Conservation (phyloP, 2,888 invertebrate genomes). For the Eurytoma adleriae region DNA sequence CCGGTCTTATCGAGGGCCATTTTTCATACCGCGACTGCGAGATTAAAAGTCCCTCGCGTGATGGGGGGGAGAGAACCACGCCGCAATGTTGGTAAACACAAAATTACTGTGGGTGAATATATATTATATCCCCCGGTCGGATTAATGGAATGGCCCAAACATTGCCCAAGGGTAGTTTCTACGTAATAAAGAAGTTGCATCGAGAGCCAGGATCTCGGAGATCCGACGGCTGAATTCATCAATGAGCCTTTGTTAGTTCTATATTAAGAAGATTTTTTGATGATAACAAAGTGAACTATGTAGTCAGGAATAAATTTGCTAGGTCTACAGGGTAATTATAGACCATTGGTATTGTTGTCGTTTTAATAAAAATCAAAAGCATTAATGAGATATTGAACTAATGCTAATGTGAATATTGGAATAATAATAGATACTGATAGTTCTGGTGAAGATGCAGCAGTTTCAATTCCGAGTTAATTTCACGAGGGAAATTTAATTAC, state of each 20-base stretch:
- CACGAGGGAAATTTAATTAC: slow-evolving; percentile 20
- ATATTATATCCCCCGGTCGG: neutral
- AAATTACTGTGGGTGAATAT: neutral
- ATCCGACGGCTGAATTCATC: neutral
- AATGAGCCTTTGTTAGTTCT: neutral
- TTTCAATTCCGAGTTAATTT: slow-evolving; percentile 6
- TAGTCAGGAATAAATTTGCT: neutral
- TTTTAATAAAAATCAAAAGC: no score
- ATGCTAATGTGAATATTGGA: slow-evolving; percentile 20
- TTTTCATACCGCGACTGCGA: neutral
- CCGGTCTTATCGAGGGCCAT: neutral
- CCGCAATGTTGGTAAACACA: neutral
- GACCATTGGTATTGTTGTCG: no score
- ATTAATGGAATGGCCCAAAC: neutral
- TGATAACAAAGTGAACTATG: neutral
- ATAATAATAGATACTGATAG: slow-evolving; percentile 4
- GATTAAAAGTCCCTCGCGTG: slow-evolving; percentile 10
- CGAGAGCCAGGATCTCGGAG: neutral
- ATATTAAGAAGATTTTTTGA: neutral
- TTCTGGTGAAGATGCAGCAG: neutral
- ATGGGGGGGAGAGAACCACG: neutral
- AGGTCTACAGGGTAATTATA: no score
- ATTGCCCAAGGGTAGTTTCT: neutral
- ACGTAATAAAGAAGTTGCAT: neutral
- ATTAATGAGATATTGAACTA: neutral